A percentile compares a stretch with the other conserved stretches of the same genome.
Evolutionary conservation across 2,797 vertebrate species (phyloP).

Genomic region (Helicolenus hilgendorfi): DNA sequence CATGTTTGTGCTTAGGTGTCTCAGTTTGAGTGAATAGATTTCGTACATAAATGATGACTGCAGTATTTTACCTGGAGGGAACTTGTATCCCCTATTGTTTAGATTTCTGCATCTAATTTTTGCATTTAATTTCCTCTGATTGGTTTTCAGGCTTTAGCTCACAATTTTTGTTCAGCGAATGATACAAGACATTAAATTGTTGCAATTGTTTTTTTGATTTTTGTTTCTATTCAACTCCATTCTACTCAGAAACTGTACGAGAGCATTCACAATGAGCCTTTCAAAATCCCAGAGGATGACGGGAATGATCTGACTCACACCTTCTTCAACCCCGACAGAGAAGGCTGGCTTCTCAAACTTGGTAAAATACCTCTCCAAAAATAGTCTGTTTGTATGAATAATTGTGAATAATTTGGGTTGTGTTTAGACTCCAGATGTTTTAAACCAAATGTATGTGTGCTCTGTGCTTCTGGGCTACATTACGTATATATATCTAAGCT

Average conservation of each 20-base stretch:
- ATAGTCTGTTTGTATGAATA: too few species aligned
- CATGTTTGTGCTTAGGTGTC: not conserved
- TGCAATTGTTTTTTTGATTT: not conserved
- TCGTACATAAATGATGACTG: not conserved
- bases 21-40: not conserved
- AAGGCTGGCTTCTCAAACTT: constrained; percentile 97
- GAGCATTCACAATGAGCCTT: constrained; percentile 95
- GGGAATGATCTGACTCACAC: constrained; percentile 96
- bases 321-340: constrained; percentile 96
- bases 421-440: too few species aligned
- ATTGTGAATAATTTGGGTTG: not conserved
- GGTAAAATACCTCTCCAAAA: constrained; percentile 82
- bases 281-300: constrained; percentile 96
- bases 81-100: not conserved
- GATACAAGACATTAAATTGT: not conserved
- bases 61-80: not conserved
- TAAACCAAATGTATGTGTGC: not conserved
- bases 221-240: not conserved
- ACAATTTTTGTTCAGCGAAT: not conserved
- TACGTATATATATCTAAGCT: not conserved
- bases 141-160: not conserved
- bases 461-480: not conserved
- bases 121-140: not conserved
- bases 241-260: constrained; percentile 94
- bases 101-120: not conserved